Evolutionary conservation across 2,888 invertebrate genomes (phyloP).

Genomic region (Camponotus fellah): DNA sequence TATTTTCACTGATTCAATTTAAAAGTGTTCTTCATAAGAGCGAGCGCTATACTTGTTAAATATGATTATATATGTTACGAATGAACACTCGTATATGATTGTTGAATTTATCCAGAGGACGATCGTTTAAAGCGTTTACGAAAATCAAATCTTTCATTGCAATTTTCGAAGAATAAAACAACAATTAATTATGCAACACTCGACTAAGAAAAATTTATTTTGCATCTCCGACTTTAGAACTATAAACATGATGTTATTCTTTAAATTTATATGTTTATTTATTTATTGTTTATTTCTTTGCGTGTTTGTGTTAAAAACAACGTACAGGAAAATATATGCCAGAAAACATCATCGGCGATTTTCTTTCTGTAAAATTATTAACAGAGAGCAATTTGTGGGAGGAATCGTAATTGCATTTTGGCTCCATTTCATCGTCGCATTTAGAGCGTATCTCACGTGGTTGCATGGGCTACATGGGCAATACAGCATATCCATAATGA

Average conservation of each 20-base stretch:
- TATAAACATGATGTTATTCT: background rate
- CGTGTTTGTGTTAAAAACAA: background rate
- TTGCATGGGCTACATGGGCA: background rate
- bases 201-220: background rate
- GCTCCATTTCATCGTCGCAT: constrained; percentile 10
- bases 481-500: background rate
- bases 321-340: background rate
- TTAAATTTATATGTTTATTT: background rate
- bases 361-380: constrained; percentile 1
- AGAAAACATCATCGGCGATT: background rate
- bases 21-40: background rate
- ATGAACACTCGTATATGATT: background rate
- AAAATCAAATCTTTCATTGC: background rate
- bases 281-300: background rate
- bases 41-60: background rate
- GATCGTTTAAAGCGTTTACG: background rate
- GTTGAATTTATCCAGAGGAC: background rate
- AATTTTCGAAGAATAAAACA: background rate
- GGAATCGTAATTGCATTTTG: constrained; percentile 34
- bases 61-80: background rate
- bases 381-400: background rate
- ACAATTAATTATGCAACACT: background rate
- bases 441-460: background rate
- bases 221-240: background rate
- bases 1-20: too few species aligned